Conservation (phyloP, 53 echinoderm and acorn worm species). For the Echinarachnius parma region DNA sequence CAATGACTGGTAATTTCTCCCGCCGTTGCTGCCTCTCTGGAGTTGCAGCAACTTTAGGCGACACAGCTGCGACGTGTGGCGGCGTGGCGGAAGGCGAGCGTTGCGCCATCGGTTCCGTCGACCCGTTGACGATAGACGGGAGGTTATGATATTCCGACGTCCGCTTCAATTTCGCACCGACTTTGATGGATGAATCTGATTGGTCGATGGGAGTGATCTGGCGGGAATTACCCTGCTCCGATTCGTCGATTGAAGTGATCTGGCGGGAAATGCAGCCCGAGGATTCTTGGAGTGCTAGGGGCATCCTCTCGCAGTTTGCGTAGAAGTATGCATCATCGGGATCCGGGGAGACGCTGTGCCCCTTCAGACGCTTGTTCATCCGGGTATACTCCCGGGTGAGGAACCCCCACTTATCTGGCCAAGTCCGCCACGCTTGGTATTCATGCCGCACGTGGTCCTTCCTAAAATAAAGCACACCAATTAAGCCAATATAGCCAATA, state of each 20-base stretch:
- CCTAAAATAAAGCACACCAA: constrained; percentile 51
- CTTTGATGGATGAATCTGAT: background rate
- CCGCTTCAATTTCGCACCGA: constrained; percentile 22
- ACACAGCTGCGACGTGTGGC: background rate
- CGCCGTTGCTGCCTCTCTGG: no score
- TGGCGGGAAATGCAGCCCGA: constrained; percentile 9
- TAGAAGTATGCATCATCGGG: constrained; percentile 64
- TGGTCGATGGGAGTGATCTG: background rate
- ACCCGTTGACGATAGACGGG: constrained; percentile 13
- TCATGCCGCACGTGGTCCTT: constrained; percentile 98
- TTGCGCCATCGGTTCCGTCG: background rate
- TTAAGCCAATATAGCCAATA: no score
- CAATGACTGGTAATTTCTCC: constrained; percentile 12
- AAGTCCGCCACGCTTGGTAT: constrained; percentile 76
- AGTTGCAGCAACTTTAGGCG: background rate
- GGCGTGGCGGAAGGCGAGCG: constrained; percentile 4
- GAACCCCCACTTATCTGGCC: constrained; percentile 96
- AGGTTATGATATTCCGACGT: constrained; percentile 13
- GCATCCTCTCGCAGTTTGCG: constrained; percentile 18
- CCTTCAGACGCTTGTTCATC: constrained; percentile 72
- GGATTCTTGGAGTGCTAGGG: background rate
- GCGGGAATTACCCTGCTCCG: constrained; percentile 5
- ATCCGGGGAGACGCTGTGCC: constrained; percentile 61
- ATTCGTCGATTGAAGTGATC: background rate
- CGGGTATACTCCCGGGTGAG: constrained; percentile 81